Percentiles rank a stretch among this genome's conserved stretches.
phyloP scores from a whole-genome alignment of 2,113 vertebrate genomes.

The Oreocharis arfaki region DNA sequence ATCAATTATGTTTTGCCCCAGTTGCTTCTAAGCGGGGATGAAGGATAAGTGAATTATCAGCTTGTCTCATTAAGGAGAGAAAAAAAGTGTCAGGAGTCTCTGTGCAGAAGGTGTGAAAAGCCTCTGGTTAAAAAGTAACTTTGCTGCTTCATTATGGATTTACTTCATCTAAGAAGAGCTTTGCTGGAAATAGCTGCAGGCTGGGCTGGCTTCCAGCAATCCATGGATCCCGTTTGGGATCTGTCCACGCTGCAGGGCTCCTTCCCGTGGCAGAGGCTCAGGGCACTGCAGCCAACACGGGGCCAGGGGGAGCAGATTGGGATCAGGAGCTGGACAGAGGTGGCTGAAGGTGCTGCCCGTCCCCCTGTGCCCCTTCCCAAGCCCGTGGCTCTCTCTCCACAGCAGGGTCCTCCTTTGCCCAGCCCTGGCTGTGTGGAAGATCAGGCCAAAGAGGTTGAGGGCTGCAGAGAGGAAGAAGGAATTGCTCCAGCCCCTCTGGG shows the following conservation, averaged over 20 bases:
- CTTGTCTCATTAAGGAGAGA: neutral
- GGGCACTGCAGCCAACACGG: neutral
- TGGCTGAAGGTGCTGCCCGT: neutral
- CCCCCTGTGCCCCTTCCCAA: neutral
- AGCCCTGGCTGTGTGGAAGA: slow-evolving; percentile 68
- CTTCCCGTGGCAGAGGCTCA: neutral
- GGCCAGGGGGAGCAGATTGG: neutral
- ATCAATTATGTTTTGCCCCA: neutral
- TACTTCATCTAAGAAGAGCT: neutral
- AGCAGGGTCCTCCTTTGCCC: slow-evolving; percentile 65
- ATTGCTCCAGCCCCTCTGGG: slow-evolving; percentile 70
- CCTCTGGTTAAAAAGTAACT: neutral
- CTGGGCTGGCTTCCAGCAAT: neutral
- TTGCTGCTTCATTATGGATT: neutral
- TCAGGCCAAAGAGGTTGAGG: slow-evolving; percentile 60
- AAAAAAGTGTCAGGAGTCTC: neutral
- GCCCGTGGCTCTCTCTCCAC: neutral
- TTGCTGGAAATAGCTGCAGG: neutral
- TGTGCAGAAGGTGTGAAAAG: neutral
- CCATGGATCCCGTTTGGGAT: rapidly evolving
- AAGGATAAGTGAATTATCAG: neutral
- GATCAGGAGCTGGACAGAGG: neutral
- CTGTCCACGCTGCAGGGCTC: neutral
- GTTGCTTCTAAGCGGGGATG: neutral
- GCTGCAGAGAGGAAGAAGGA: slow-evolving; percentile 71